These are phyloP conservation scores for Smutsia temminckii DNA, from an alignment of 2,797 vertebrate species.

Conservation along the genomic window DNA sequence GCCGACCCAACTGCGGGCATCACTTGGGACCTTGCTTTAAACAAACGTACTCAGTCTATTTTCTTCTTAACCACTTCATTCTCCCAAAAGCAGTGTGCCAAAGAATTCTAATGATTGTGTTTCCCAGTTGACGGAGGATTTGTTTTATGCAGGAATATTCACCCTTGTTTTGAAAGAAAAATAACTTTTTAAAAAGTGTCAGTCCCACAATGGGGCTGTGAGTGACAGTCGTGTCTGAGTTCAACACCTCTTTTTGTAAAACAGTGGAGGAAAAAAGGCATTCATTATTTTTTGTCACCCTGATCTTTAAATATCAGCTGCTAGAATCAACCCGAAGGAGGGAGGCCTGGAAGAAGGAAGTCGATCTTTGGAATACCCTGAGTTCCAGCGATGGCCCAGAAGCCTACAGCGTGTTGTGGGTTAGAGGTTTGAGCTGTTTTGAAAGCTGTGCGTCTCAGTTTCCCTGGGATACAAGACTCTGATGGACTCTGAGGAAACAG, in stretches of 20 bases:
- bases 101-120: not conserved
- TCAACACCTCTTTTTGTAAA: constrained; percentile 50
- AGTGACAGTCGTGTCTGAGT: constrained; percentile 19
- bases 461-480: not conserved
- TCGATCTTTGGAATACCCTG: not conserved
- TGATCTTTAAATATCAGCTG: constrained; percentile 36
- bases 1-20: not conserved
- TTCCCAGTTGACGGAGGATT: constrained; percentile 33
- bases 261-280: not conserved
- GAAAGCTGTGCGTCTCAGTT: constrained; percentile 61
- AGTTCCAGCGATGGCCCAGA: not conserved
- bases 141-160: constrained; percentile 40
- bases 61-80: not conserved
- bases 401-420: not conserved
- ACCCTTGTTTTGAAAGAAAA: constrained; percentile 47
- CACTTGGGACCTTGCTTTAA: not conserved
- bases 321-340: not conserved
- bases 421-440: constrained; percentile 39
- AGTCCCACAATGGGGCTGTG: not conserved
- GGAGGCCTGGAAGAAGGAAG: not conserved
- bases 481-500: not conserved
- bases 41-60: not conserved
- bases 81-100: not conserved
- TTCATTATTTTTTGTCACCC: constrained; percentile 11
- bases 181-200: not conserved